phyloP scores from a whole-genome alignment of 2,888 invertebrate genomes.

The Pseudococcus jackbeardsleyi region DNA sequence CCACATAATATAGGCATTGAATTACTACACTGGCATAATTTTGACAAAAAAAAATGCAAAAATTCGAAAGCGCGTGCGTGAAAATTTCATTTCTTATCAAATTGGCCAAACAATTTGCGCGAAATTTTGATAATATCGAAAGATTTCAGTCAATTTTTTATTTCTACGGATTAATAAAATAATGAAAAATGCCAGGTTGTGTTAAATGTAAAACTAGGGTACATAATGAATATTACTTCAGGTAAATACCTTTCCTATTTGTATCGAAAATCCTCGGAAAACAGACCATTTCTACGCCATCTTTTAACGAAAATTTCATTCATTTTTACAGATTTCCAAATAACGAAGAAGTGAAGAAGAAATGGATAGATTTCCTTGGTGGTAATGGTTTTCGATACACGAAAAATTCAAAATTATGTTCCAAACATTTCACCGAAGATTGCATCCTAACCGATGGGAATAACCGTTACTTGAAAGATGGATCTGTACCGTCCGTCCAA shows the following conservation, averaged over 20 bases:
- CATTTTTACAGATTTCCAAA: slow-evolving; percentile 38
- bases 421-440: slow-evolving; percentile 41
- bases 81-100: background rate
- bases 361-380: slow-evolving; percentile 3
- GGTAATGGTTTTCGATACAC: background rate
- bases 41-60: background rate
- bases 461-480: background rate
- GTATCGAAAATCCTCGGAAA: background rate
- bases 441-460: background rate
- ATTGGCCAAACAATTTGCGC: background rate
- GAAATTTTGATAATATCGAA: background rate
- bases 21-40: background rate
- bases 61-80: background rate
- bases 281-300: background rate
- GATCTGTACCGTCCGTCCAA: background rate
- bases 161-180: background rate
- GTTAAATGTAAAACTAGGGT: background rate
- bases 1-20: background rate
- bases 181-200: slow-evolving; percentile 2
- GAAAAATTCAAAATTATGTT: slow-evolving; percentile 35
- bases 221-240: background rate
- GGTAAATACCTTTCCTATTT: background rate
- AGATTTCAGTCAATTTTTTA: background rate
- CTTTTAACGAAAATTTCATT: background rate
- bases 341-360: slow-evolving; percentile 6